phyloP scores from a whole-genome alignment of 1,140 invertebrate species.

The Bombus pascuorum region DNA sequence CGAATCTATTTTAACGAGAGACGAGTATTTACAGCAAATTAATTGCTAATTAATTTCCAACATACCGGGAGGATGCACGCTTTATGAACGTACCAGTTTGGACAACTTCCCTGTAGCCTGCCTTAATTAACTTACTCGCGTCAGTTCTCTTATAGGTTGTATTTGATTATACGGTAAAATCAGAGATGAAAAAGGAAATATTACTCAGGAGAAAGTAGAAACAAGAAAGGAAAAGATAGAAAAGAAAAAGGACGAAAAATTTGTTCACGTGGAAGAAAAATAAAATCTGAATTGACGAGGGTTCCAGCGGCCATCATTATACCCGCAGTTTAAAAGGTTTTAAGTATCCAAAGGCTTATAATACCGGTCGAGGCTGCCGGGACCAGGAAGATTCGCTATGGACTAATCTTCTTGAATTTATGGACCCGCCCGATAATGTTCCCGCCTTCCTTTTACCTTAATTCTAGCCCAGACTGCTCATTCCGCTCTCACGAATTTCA shows the following conservation, averaged over 20 bases:
- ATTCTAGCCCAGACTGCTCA: slow-evolving; percentile 65
- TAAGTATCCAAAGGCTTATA: slow-evolving; percentile 56
- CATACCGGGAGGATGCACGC: not conserved
- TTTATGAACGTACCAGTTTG: not conserved
- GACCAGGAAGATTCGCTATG: slow-evolving; percentile 57
- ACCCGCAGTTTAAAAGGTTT: slow-evolving; percentile 53
- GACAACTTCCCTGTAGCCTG: not conserved
- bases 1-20: not conserved
- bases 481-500: slow-evolving; percentile 55
- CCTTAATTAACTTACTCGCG: slow-evolving; percentile 32
- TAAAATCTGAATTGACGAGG: slow-evolving; percentile 47
- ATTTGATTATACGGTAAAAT: not conserved
- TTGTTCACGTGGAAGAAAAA: not conserved
- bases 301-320: not conserved
- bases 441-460: slow-evolving; percentile 73
- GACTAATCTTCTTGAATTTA: slow-evolving; percentile 75
- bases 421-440: slow-evolving; percentile 73
- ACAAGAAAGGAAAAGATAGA: no score
- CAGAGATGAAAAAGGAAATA: no score
- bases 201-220: not conserved
- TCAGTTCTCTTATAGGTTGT: not conserved
- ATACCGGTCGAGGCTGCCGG: slow-evolving; percentile 26
- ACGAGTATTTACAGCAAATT: slow-evolving; percentile 28
- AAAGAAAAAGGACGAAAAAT: not conserved
- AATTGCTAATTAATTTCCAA: slow-evolving; percentile 45